Evolutionary conservation across 1,140 invertebrate genomes (phyloP), one percentile per base, ranked within the genome.

Genomic region (Melipona quadrifasciata): DNA sequence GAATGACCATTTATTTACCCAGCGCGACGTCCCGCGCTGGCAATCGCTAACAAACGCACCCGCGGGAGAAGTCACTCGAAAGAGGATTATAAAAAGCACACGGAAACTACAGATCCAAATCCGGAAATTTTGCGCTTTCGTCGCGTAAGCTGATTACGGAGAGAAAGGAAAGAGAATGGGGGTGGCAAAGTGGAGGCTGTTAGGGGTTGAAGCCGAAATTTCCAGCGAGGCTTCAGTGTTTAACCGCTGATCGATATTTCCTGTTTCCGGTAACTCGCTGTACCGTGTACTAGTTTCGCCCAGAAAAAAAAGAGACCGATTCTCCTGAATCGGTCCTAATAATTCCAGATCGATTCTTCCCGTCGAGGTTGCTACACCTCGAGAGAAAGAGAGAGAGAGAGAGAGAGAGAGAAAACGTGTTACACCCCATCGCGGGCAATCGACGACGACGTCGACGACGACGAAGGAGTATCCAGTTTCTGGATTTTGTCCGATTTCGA

Each of bases 161-260:
- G 39, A 39, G 39, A 39, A 39, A 39, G 19, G 1, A 17, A 34
- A 27, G 61, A 14, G 4, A 27, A 17, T 24, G 24, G 58, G 24
- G n/a, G 58, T 19, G 57, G 57, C 5, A 58, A 58, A 31, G 31
- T 1, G 31, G 31, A 31, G 31, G 31, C 31, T 31, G 31, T 16
- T 53, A 53, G 10, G 10, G 53, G 53, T 14, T 6, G 53, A 24
- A 76, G 31, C 61, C 51, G 51, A 82, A 82, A 76, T 76, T 76
- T 82, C 51, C 72, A 47, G 64, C 53, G 65, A 47, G 64, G 64
- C 81, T 77, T 67, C 81, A 31, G 31, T 57, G 53, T 82, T 82
- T 82, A 82, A 82, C 73, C 81, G 19, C 81, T 34, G 81, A 82
- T 82, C 81, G 73, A 82, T 82, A 82, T 51, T 19, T 6, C 31